phyloP scores from a whole-genome alignment of 2,113 vertebrate genomes.

The Lophura nycthemera region DNA sequence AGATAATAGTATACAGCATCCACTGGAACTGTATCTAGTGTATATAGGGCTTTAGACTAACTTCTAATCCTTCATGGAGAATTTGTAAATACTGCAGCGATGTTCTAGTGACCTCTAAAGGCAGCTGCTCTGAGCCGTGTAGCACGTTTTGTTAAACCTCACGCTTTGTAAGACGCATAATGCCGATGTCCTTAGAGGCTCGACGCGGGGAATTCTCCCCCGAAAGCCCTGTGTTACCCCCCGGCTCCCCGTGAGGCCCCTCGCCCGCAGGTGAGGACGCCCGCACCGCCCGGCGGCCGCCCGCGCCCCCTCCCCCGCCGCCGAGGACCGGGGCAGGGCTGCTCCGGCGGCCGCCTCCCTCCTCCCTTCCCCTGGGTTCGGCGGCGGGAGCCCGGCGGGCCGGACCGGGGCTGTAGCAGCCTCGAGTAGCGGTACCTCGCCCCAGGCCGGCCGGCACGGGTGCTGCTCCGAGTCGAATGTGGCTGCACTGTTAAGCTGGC shows the following conservation, averaged over 20 bases:
- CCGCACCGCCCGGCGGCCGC: not conserved
- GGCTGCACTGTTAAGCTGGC: not conserved
- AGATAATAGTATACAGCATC: constrained; percentile 77
- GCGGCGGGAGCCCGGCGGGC: not conserved
- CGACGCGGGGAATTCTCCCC: not conserved
- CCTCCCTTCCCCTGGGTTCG: not conserved
- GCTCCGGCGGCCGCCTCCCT: not conserved
- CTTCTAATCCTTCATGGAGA: constrained; percentile 76
- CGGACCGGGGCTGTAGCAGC: not conserved
- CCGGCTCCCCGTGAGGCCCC: not conserved
- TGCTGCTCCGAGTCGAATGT: not conserved
- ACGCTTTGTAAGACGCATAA: constrained; percentile 15
- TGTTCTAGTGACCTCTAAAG: constrained; percentile 98
- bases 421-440: not conserved
- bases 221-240: not conserved
- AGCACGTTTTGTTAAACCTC: constrained; percentile 55
- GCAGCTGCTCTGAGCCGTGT: constrained; percentile 75
- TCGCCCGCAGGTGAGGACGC: not conserved
- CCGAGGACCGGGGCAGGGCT: not conserved
- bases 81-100: constrained; percentile 83
- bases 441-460: constrained; percentile 30
- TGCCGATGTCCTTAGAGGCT: not conserved
- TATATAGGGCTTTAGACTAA: constrained; percentile 71
- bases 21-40: constrained; percentile 62
- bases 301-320: not conserved